phyloP scores from a whole-genome alignment of 1,140 invertebrate species.

The Aphelenchoides fujianensis region DNA sequence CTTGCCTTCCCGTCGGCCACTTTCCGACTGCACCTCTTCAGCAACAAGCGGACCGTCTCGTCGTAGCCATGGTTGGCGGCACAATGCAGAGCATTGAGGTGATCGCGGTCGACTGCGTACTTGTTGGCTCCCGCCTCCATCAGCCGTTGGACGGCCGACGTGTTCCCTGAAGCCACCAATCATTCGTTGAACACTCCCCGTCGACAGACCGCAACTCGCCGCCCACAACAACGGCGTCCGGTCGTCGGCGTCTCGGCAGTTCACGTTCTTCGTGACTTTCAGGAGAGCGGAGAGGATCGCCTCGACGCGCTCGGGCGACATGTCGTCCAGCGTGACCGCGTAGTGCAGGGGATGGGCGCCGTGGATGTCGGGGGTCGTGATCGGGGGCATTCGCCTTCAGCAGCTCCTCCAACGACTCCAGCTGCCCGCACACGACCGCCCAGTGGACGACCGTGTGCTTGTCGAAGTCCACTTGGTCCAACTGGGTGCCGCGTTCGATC shows the following conservation, averaged over 20 bases:
- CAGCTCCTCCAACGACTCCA: slow-evolving; percentile 63
- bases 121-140: slow-evolving; percentile 79
- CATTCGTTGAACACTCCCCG: neutral
- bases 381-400: neutral
- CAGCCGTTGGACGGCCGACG: slow-evolving; percentile 80
- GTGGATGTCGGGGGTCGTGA: slow-evolving; percentile 10
- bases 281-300: slow-evolving; percentile 80
- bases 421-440: slow-evolving; percentile 68
- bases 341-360: slow-evolving; percentile 93
- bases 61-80: slow-evolving; percentile 89
- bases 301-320: slow-evolving; percentile 66
- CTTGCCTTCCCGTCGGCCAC: slow-evolving; percentile 39
- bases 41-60: slow-evolving; percentile 82
- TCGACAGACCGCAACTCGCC: slow-evolving; percentile 76
- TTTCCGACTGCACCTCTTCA: slow-evolving; percentile 63
- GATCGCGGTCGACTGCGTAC: slow-evolving; percentile 74
- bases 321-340: slow-evolving; percentile 85
- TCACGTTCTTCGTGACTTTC: slow-evolving; percentile 73
- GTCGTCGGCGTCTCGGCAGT: slow-evolving; percentile 82
- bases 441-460: slow-evolving; percentile 94
- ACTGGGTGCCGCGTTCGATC: slow-evolving; percentile 70
- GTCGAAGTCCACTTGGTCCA: slow-evolving; percentile 84
- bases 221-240: slow-evolving; percentile 91
- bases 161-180: slow-evolving; percentile 68
- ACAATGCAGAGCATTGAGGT: slow-evolving; percentile 75